These are phyloP conservation scores for Ennomos quercinarius DNA, from an alignment of 2,888 invertebrate genomes.

Conservation along the genomic window DNA sequence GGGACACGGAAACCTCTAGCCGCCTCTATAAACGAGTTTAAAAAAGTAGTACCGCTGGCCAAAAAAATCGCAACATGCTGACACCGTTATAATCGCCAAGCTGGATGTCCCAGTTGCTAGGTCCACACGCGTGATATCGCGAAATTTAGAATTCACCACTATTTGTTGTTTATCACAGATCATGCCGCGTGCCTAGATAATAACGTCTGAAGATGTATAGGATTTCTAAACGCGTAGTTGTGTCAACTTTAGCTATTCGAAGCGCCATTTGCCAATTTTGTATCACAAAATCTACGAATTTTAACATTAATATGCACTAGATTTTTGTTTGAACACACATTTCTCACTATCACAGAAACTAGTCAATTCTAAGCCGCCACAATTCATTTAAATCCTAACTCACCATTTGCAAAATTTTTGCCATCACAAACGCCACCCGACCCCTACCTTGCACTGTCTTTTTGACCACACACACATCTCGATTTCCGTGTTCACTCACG, in stretches of 20 bases:
- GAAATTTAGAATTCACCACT: constrained; percentile 78
- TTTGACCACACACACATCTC: constrained; percentile 87
- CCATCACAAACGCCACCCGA: constrained; percentile 92
- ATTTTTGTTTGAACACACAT: constrained; percentile 70
- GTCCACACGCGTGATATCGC: constrained; percentile 73
- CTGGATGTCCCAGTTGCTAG: constrained; percentile 85
- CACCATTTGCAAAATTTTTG: constrained; percentile 92
- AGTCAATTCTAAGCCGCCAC: constrained; percentile 66
- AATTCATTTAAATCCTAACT: constrained; percentile 85
- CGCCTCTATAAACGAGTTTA: constrained; percentile 85
- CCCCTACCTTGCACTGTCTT: constrained; percentile 91
- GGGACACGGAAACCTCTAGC: constrained; percentile 85
- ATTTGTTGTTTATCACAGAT: constrained; percentile 74
- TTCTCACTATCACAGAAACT: constrained; percentile 74
- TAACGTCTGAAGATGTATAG: constrained; percentile 71
- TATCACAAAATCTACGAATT: constrained; percentile 79
- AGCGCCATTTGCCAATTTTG: constrained; percentile 85
- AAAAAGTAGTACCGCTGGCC: constrained; percentile 86
- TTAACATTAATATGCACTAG: constrained; percentile 75
- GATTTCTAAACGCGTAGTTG: constrained; percentile 84
- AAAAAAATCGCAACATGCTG: constrained; percentile 87
- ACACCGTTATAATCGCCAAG: constrained; percentile 86
- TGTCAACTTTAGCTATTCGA: constrained; percentile 84
- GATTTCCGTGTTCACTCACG: constrained; percentile 87
- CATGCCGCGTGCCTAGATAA: constrained; percentile 75